Percentiles rank a stretch among this genome's conserved stretches.
phyloP scores from a whole-genome alignment of 2,113 vertebrate genomes.

The Rhombomys opimus region DNA sequence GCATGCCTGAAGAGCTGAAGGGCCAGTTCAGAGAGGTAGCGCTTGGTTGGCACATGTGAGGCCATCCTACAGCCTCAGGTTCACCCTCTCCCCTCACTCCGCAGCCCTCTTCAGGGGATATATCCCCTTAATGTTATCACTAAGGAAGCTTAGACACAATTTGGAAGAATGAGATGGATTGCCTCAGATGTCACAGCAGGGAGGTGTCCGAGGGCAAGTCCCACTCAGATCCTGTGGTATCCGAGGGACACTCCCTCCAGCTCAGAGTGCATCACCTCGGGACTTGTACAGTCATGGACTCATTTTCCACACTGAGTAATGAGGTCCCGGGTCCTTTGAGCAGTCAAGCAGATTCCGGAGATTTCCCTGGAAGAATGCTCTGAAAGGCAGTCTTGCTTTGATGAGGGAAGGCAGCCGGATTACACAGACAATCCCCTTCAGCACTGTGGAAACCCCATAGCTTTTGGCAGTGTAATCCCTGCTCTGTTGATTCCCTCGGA shows the following conservation, averaged over 20 bases:
- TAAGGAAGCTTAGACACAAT: background rate
- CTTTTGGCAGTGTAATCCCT: background rate
- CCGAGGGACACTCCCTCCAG: fast-evolving
- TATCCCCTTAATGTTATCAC: background rate
- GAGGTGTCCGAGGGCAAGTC: background rate
- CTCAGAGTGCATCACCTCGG: background rate
- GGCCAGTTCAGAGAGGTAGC: fast-evolving
- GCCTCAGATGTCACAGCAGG: too few relatives aligned
- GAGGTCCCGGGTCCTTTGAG: background rate
- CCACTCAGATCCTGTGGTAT: background rate
- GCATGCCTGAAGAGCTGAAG: background rate
- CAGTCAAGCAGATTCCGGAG: background rate
- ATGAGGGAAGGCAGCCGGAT: background rate
- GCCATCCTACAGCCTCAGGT: fast-evolving
- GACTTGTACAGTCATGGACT: fast-evolving
- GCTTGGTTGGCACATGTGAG: fast-evolving
- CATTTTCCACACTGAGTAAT: background rate
- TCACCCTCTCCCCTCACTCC: fast-evolving
- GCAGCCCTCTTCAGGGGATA: too few relatives aligned
- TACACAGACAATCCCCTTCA: background rate
- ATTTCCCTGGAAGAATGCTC: background rate
- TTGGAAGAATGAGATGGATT: background rate
- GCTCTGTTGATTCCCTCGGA: background rate
- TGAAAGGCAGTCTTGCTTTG: background rate
- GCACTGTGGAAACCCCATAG: background rate